Evolutionary conservation across 2,113 vertebrate species (phyloP), one percentile per base, ranked within the genome.

Genomic region (Lethenteron camtschaticum): DNA sequence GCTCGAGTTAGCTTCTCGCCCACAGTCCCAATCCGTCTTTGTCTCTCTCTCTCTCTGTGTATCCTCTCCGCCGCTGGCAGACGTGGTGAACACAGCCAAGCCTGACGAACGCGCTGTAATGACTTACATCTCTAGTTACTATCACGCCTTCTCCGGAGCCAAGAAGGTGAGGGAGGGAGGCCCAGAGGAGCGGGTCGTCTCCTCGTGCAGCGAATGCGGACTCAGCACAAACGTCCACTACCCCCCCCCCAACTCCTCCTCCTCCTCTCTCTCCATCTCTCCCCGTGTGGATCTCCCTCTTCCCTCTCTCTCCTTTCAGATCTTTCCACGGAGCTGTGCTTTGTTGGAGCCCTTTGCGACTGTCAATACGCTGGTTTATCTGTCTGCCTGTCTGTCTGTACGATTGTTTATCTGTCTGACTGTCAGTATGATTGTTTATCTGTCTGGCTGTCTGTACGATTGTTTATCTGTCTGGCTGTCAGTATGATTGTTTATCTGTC

Each of bases 51-150:
- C 24, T 24, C 41, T 41, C 6, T 41, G 4, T 41, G 41, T 41
- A 41, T 41, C 41, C n/a, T 71, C 70, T 75, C 79, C 73, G 79
- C 74, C 76, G 73, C 72, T 76, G 71, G 74, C 74, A 81, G 80
- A 80, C 77, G 57, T 82, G 78, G 77, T 76, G 75, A 74, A 76
- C 68, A 75, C 75, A 74, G 77, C 74, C 77, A 80, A 78, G 76
- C 78, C 82, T 41, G 78, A 79, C 75, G 81, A 81, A 76, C 80
- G 76, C 76, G 41, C 77, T 73, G 58, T 81, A 75, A 78, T 83
- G 78, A 80, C 77, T 74, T 79, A 77, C 79, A 75, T 79, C 71
- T 82, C 78, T 77, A 78, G 78, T 81, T 81, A 77, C 75, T 82
- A 73, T 76, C 75, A 76, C 79, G 78, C 77, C 72, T 81, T 81